Evolutionary conservation across 2,888 invertebrate species (phyloP), one percentile per base, ranked within the genome.

Genomic region (Phania funesta): DNA sequence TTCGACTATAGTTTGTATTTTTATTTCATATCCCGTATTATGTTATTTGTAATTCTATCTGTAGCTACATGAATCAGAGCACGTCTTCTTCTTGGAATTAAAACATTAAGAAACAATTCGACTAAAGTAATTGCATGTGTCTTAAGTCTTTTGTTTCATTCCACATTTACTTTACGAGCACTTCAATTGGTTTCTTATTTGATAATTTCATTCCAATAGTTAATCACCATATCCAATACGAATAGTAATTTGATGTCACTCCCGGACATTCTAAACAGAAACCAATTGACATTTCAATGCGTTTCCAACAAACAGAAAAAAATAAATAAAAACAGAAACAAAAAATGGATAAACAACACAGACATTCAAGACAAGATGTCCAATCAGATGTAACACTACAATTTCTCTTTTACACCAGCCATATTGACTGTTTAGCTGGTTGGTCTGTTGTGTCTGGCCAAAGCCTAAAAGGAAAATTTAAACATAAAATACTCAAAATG

Each of bases 221-320:
- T 82, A 78, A 82, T 82, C 82, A 82, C 74, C 58, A 74, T 78
- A 82, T 82, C 82, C 77, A 77, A 82, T 46, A 50, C 35, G 64
- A 65, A 65, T 70, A 65, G 78, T 74, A 78, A 64, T 74, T 77
- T 70, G 35, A 32, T 82, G 82, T 82, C 82, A 82, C 54, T 74
- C 56, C 67, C 52, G 44, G 78, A 82, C 74, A 78, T 77, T 78
- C 78, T 68, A 52, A 77, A 73, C 60, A 67, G 75, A 44, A 77
- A 68, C 67, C 80, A 70, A 78, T 83, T 84, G 84, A 84, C 84
- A 84, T 83, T 82, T 84, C 83, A 84, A 83, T 84, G 83, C 76
- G 75, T 74, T 73, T 13, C 18, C 41, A 54, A 35, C 58, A 52
- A 54, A 18, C 38, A 44, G 74, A 29, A 11, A 65, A 29, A 64